phyloP scores from a whole-genome alignment of 1,140 invertebrate genomes.

The Araneus ventricosus region DNA sequence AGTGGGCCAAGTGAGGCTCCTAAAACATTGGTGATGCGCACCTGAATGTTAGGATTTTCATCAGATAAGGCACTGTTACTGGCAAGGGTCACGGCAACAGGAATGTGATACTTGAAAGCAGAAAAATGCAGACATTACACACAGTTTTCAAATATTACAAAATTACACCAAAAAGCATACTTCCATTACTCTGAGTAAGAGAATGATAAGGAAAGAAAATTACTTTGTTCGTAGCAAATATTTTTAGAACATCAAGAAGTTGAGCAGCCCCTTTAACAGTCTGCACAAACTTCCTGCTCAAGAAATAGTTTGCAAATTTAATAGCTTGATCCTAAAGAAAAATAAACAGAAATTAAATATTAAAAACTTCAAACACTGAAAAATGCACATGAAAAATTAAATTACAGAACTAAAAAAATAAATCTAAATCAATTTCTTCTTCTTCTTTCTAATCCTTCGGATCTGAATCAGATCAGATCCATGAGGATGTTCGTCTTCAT shows the following conservation, averaged over 20 bases:
- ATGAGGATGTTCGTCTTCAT: too few relatives aligned
- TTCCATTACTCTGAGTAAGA: background rate
- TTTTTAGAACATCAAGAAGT: slow-evolving; percentile 89
- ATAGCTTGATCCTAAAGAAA: slow-evolving; percentile 87
- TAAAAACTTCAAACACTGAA: background rate
- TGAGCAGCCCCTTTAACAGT: slow-evolving; percentile 89
- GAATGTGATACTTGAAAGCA: slow-evolving; percentile 83
- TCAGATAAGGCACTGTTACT: slow-evolving; percentile 86
- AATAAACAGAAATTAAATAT: background rate
- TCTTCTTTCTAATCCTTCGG: too few relatives aligned
- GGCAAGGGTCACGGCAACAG: slow-evolving; percentile 89
- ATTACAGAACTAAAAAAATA: too few relatives aligned
- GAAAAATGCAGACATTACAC: background rate
- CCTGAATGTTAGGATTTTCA: slow-evolving; percentile 85
- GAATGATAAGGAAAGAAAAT: slow-evolving; percentile 55
- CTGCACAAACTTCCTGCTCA: slow-evolving; percentile 93
- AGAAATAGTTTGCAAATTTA: slow-evolving; percentile 95
- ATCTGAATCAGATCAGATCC: too few relatives aligned
- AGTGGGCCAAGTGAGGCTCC: slow-evolving; percentile 87
- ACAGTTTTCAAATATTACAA: too few relatives aligned
- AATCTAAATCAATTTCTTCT: too few relatives aligned
- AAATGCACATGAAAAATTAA: background rate
- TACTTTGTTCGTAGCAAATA: slow-evolving; percentile 85
- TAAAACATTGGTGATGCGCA: slow-evolving; percentile 93
- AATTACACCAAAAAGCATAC: too few relatives aligned